A percentile compares a stretch with the other conserved stretches of the same genome.
phyloP scores from a whole-genome alignment of 2,113 vertebrate species.

The Neolamprologus brichardi region DNA sequence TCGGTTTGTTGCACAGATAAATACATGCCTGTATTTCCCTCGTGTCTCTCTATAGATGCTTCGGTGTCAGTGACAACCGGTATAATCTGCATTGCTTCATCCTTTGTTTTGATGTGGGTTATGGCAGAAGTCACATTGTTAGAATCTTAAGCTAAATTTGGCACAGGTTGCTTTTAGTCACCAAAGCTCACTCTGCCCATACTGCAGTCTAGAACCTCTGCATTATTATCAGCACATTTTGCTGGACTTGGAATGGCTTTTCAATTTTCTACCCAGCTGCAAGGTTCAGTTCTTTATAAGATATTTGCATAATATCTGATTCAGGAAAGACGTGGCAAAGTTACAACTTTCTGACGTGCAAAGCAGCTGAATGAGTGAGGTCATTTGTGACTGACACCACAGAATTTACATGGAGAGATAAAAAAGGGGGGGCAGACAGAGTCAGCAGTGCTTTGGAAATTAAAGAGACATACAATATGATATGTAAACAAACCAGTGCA shows the following conservation, averaged over 20 bases:
- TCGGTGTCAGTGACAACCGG: neutral
- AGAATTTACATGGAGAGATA: neutral
- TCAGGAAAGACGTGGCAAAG: neutral
- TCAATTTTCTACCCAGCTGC: neutral
- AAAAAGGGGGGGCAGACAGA: neutral
- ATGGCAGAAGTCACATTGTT: neutral
- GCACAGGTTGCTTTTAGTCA: rapidly evolving
- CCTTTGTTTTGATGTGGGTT: neutral
- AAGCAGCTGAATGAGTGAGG: neutral
- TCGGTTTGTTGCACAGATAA: neutral
- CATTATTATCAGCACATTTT: neutral
- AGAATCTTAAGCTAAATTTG: neutral
- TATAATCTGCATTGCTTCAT: neutral
- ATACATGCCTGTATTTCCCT: neutral
- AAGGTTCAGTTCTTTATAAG: neutral
- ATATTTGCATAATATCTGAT: neutral
- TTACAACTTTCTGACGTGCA: neutral
- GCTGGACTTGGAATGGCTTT: neutral
- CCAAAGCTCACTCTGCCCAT: neutral
- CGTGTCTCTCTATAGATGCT: neutral
- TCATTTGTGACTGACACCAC: neutral
- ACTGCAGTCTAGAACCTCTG: neutral
- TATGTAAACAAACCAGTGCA: neutral
- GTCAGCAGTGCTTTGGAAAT: neutral
- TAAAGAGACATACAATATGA: neutral